Evolutionary conservation across 1,140 invertebrate genomes (phyloP).

Genomic region (Drosophila seguyi): DNA sequence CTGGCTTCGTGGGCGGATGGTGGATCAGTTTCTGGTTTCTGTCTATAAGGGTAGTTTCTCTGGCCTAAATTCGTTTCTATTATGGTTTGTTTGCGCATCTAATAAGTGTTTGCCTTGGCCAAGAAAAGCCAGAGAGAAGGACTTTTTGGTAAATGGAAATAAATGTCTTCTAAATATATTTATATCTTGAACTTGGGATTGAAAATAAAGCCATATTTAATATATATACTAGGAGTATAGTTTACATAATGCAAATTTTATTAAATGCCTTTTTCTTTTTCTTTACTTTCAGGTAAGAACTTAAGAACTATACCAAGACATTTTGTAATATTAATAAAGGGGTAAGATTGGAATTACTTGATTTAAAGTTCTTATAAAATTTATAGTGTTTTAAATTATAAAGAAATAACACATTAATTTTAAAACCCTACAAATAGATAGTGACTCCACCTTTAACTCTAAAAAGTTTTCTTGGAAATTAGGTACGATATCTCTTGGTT

Average conservation of each 20-base stretch:
- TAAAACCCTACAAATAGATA: not conserved
- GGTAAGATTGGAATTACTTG: constrained; percentile 17
- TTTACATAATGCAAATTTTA: no score
- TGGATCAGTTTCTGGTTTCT: constrained; percentile 28
- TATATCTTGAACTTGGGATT: not conserved
- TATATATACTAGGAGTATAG: no score
- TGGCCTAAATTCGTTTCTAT: constrained; percentile 1
- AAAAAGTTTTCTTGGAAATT: not conserved
- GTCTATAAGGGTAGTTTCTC: constrained; percentile 29
- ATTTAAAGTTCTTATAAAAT: not conserved
- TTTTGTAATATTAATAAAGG: not conserved
- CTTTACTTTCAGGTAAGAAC: constrained; percentile 41
- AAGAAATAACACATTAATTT: constrained; percentile 10
- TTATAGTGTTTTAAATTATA: constrained; percentile 1
- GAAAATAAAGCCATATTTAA: not conserved
- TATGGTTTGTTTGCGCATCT: constrained; percentile 37
- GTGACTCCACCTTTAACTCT: constrained; percentile 1
- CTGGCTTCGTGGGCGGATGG: constrained; percentile 5
- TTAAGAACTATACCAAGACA: not conserved
- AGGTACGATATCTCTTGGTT: constrained; percentile 62
- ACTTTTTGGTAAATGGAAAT: not conserved
- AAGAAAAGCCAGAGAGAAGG: not conserved
- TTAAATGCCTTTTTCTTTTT: constrained; percentile 4
- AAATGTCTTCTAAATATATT: not conserved
- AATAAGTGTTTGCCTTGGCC: constrained; percentile 30